These are phyloP conservation scores for Malurus alboscapulatus DNA, from an alignment of 2,113 vertebrate species.

Conservation along the genomic window DNA sequence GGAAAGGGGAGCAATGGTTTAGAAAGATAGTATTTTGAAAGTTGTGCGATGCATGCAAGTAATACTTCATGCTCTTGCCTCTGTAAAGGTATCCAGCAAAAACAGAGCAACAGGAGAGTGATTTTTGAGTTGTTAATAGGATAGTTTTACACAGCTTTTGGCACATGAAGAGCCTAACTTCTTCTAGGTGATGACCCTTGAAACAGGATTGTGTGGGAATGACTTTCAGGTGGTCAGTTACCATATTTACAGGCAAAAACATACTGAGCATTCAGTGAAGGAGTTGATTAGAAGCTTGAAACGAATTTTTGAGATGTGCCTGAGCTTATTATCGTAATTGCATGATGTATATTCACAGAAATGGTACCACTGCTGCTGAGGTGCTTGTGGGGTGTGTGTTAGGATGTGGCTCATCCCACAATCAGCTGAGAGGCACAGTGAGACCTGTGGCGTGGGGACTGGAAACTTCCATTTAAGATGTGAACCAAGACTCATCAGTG, in stretches of 20 bases:
- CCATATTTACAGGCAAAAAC: not conserved
- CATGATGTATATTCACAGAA: not conserved
- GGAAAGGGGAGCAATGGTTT: not conserved
- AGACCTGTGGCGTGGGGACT: not conserved
- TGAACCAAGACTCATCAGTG: not conserved
- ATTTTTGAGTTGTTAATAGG: not conserved
- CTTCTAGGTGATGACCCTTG: not conserved
- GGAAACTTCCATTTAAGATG: not conserved
- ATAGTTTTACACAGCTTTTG: not conserved
- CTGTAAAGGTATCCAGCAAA: not conserved
- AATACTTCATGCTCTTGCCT: not conserved
- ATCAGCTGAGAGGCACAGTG: rapidly evolving
- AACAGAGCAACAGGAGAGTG: not conserved
- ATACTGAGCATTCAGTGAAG: rapidly evolving
- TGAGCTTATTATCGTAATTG: not conserved
- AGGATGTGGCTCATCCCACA: not conserved
- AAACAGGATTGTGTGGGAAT: not conserved
- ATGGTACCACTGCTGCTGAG: not conserved
- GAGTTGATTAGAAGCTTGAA: not conserved
- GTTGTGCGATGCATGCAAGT: not conserved
- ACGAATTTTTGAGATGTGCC: not conserved
- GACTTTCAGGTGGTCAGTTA: not conserved
- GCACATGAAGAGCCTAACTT: not conserved
- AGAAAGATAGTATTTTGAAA: not conserved
- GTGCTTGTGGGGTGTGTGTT: not conserved